Evolutionary conservation across 1,140 invertebrate genomes (phyloP).

Genomic region (Aphelenchoides fujianensis): DNA sequence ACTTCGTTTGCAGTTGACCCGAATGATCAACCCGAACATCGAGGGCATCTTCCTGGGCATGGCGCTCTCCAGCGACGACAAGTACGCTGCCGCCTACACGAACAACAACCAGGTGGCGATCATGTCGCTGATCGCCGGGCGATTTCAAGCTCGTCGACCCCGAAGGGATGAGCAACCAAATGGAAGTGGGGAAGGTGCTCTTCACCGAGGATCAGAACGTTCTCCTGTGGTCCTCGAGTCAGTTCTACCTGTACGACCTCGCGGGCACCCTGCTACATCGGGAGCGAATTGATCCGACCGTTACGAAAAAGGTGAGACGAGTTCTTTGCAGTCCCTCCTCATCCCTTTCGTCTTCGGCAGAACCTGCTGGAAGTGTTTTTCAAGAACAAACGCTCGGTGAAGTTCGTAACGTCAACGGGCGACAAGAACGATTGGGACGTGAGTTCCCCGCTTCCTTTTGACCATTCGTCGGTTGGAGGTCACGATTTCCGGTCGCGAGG

Average conservation of each 20-base stretch:
- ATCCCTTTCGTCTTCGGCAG: conserved; percentile 8
- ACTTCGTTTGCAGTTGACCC: conserved; percentile 60
- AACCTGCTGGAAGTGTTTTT: conserved; percentile 48
- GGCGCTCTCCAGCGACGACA: conserved; percentile 87
- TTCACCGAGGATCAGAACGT: conserved; percentile 39
- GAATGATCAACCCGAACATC: conserved; percentile 84
- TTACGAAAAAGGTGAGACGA: conserved; percentile 21
- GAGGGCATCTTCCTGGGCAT: conserved; percentile 83
- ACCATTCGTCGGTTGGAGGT: conserved; percentile 7
- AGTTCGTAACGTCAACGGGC: conserved; percentile 39
- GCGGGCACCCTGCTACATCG: conserved; percentile 40
- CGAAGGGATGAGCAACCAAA: conserved; percentile 50
- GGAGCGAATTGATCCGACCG: conserved; percentile 22
- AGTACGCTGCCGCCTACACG: conserved; percentile 89
- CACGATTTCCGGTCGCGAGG: conserved; percentile 38
- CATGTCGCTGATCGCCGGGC: conserved; percentile 75
- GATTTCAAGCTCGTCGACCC: conserved; percentile 44
- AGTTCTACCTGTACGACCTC: conserved; percentile 47
- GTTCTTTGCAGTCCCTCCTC: background rate
- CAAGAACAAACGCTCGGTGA: conserved; percentile 23
- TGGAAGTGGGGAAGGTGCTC: conserved; percentile 44
- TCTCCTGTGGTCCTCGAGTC: conserved; percentile 46
- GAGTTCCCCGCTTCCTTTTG: background rate
- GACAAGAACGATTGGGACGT: conserved; percentile 53
- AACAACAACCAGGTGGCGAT: conserved; percentile 87